phyloP scores from a whole-genome alignment of 2,797 vertebrate species.

The Sandelia bainsii region DNA sequence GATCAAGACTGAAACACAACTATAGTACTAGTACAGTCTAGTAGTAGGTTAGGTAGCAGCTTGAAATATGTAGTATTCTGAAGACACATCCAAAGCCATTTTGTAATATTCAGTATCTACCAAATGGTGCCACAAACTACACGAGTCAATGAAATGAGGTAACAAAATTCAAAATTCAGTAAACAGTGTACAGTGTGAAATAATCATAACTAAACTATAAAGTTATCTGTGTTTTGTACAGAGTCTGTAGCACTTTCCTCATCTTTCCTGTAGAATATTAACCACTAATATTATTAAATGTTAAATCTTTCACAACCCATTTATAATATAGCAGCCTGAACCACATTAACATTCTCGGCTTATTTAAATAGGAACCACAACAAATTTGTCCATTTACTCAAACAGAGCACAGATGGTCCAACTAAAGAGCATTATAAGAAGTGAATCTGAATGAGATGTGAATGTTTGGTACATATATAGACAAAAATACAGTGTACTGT shows the following conservation, averaged over 20 bases:
- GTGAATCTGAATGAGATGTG: background rate
- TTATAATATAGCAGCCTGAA: background rate
- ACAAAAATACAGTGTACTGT: background rate
- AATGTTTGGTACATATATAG: background rate
- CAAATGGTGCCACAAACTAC: too few species aligned
- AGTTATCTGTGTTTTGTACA: background rate
- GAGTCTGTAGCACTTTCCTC: background rate
- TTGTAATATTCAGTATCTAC: too few species aligned
- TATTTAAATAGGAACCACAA: background rate
- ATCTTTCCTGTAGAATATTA: background rate
- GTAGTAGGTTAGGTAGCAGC: too few species aligned
- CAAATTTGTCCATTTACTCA: constrained; percentile 11
- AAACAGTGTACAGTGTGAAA: background rate
- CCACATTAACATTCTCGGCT: background rate
- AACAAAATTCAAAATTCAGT: too few species aligned
- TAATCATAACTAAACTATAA: background rate
- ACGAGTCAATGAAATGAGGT: background rate
- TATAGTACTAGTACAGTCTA: too few species aligned
- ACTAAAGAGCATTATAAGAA: constrained; percentile 12
- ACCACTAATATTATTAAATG: background rate
- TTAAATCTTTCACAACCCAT: constrained; percentile 7
- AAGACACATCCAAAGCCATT: too few species aligned
- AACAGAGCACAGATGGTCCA: constrained; percentile 5
- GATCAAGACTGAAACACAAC: too few species aligned
- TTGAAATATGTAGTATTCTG: too few species aligned